Conservation (phyloP, 2,888 invertebrate species). For the Phengaris arion region DNA sequence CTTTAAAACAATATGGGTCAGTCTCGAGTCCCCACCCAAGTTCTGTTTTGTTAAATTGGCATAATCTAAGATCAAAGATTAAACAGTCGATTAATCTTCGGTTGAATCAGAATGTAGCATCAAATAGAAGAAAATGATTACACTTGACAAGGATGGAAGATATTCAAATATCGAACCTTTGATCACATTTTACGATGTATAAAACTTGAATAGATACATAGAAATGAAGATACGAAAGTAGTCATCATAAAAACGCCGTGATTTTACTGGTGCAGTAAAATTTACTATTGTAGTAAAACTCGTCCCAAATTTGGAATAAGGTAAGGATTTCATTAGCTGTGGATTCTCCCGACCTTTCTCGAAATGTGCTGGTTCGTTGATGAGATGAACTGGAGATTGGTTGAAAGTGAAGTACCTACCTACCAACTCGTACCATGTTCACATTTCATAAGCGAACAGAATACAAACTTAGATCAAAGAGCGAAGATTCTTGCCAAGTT, state of each 20-base stretch:
- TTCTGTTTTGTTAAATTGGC: not conserved
- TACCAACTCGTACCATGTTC: not conserved
- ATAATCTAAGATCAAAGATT: slow-evolving; percentile 7
- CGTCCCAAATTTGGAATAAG: slow-evolving; percentile 11
- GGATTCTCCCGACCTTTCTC: slow-evolving; percentile 2
- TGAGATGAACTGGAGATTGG: slow-evolving; percentile 2
- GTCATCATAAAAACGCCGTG: slow-evolving; percentile 13
- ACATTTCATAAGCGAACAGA: slow-evolving; percentile 13
- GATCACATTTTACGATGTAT: slow-evolving; percentile 14
- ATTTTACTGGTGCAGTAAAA: slow-evolving; percentile 17
- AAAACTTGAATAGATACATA: slow-evolving; percentile 12
- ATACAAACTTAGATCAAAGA: slow-evolving; percentile 19
- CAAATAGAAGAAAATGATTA: not conserved
- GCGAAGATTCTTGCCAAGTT: slow-evolving; percentile 15
- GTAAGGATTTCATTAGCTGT: slow-evolving; percentile 11
- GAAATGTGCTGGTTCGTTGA: slow-evolving; percentile 3
- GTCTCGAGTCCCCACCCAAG: not conserved
- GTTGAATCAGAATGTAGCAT: not conserved
- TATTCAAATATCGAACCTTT: slow-evolving; percentile 16
- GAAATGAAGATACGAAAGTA: slow-evolving; percentile 16
- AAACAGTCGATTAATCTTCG: slow-evolving; percentile 5
- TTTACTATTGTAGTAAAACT: slow-evolving; percentile 20
- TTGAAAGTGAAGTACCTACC: not conserved
- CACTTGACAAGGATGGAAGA: not conserved
- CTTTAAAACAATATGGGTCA: slow-evolving; percentile 18